Conservation (phyloP, 2,888 invertebrate genomes). For the Ochropleura leucogaster region DNA sequence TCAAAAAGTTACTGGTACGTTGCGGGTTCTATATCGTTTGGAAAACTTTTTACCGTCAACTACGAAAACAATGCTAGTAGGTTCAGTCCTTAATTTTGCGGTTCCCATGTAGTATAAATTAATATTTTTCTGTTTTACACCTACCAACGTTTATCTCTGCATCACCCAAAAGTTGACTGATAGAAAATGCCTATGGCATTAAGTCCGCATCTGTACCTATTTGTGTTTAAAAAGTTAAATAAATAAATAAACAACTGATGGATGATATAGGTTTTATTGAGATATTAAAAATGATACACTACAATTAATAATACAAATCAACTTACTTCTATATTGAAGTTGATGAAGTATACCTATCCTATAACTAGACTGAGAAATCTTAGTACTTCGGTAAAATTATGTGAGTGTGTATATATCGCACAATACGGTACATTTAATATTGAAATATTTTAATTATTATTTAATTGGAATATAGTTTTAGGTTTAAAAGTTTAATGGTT, state of each 20-base stretch:
- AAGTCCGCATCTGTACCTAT: too few relatives aligned
- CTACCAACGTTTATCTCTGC: too few relatives aligned
- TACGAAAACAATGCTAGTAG: too few relatives aligned
- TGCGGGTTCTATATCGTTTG: too few relatives aligned
- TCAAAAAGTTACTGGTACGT: too few relatives aligned
- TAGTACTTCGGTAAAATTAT: background rate
- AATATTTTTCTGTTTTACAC: too few relatives aligned
- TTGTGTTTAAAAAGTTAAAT: background rate
- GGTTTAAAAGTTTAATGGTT: background rate
- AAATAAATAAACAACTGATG: background rate
- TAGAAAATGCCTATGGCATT: too few relatives aligned
- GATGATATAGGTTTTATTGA: background rate
- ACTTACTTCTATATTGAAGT: constrained; percentile 4
- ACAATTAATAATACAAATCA: background rate
- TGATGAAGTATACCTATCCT: background rate
- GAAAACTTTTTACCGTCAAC: too few relatives aligned
- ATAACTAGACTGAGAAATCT: background rate
- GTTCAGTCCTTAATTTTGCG: too few relatives aligned
- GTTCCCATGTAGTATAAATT: too few relatives aligned
- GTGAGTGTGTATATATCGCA: too few relatives aligned
- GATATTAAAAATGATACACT: background rate
- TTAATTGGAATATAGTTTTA: background rate
- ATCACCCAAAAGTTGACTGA: too few relatives aligned
- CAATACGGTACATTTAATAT: background rate
- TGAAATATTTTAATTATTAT: background rate